Base-by-base conservation (phyloP, 2,888 invertebrate species). In the Eumacrocentrus americanus region DNA sequence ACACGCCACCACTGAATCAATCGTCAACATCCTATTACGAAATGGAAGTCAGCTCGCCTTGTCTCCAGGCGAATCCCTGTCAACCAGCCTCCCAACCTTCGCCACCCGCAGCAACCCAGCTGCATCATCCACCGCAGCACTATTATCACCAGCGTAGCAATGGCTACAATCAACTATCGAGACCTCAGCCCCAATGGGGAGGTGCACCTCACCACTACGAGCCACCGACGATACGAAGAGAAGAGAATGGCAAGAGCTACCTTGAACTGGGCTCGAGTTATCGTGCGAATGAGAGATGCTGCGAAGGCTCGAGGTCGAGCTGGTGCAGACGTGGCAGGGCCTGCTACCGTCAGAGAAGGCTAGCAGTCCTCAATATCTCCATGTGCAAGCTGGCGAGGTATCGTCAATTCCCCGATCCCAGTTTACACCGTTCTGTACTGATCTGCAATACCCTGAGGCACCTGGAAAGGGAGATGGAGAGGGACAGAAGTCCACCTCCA, bases 391-490 rank as follows among this genome's bases (percentile, higher is more conserved):
- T 96, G 68, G 91, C 92, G 76, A 87, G 92, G 72, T 91, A 92
- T 75, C 87, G 94, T 57, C 94, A 94, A 81, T 91, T 91, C 69
- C 91, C 93, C 58, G 95, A 95, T 80, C 94, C 95, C 42, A 92
- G 93, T 63, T 84, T 96, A 61, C 87, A 93, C 72, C 89, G 94
- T 65, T 95, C 94, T 48, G 95, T 96, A 77, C 88, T 96, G 64
- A 95, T 96, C 74, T 94, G 94, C 84, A 95, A 95, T 82, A 95
- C 95, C 58, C 81, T 95, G 67, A 89, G 94, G 78, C 88, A 90
- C 79, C 90, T 95, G 76, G 95, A 95, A 82, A 87, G 91, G 58
- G 95, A 95, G 82, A 91, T 95, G 87, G 93, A 93, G 80, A 83
- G 87, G 61, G 89, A 88, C 79, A 85, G 77, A 48, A 80, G 78